A percentile compares a stretch with the other conserved stretches of the same genome.
These are phyloP conservation scores for Manis javanica DNA, from an alignment of 2,797 vertebrate genomes.

Conservation along the genomic window DNA sequence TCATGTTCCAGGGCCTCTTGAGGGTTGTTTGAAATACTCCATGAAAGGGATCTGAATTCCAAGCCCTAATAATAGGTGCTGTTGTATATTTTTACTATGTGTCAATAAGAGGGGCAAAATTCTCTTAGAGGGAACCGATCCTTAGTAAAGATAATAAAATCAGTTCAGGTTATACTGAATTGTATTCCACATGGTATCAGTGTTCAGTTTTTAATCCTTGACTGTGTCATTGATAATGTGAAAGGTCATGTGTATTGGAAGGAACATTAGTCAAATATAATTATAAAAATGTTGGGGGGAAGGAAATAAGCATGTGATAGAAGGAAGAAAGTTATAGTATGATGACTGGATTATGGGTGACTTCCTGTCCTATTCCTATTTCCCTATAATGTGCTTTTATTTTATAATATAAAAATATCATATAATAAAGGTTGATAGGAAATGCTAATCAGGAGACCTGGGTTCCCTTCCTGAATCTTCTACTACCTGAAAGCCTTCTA, in stretches of 20 bases:
- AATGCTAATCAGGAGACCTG: background rate
- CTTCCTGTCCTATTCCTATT: background rate
- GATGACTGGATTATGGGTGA: background rate
- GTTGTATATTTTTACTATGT: conserved; percentile 29
- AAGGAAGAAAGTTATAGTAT: background rate
- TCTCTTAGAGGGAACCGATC: background rate
- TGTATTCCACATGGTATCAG: background rate
- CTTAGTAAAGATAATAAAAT: conserved; percentile 24
- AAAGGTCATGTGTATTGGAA: background rate
- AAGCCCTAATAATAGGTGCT: background rate
- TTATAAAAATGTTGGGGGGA: background rate
- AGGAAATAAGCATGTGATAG: background rate
- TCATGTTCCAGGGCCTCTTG: background rate
- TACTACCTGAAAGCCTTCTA: background rate
- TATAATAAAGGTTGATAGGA: conserved; percentile 21
- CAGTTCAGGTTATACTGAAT: background rate
- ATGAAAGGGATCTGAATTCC: background rate
- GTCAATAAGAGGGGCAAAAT: conserved; percentile 1
- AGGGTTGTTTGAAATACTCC: conserved; percentile 44
- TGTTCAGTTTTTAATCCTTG: conserved; percentile 23
- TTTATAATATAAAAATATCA: conserved; percentile 45
- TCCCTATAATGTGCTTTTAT: conserved; percentile 37
- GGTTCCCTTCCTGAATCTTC: background rate
- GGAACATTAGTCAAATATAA: conserved; percentile 32
- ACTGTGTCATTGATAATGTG: background rate